Base-by-base conservation (phyloP, 2,113 vertebrate genomes). In the Carassius carassius region DNA sequence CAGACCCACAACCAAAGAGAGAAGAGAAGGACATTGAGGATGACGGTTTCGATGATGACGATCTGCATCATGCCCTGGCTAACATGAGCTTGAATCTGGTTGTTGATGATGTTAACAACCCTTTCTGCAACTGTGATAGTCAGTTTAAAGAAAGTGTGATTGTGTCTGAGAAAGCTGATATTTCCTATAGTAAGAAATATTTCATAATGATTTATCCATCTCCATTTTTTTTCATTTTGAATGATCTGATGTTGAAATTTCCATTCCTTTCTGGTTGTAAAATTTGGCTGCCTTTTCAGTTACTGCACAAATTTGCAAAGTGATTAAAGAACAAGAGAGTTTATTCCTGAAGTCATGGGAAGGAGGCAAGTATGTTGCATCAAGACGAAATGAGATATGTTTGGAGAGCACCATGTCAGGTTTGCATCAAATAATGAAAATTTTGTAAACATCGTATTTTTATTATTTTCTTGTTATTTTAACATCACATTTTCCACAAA, bases 61-160 rank as follows among this genome's bases (percentile, higher is more conserved):
- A 78, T 2, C 16, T 94, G 51, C 7, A 94, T 9, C 83, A 94
- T 32, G 58, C 90, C 25, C 89, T 95, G 92, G 92, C 11, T 1
- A 90, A 91, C 19, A 92, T 92, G 37, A 92, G 72, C 35, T 83
- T 95, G 69, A 84, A 90, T 6, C 37, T 94, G 60, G 54, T 95
- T 47, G 89, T 7, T 1, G 92, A 90, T 6, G 25, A 85, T 0
- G 0, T 1, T 0, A 67, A 1, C 0, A 8, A 44, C 3, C 6
- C 70, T 16, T 92, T 91, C 58, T 0, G 49, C 1, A 87, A 70
- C 1, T 90, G 91, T 56, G 11, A 83, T 8, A 93, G 91, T 37
- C 84, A 29, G 29, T 11, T 91, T 0, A 88, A 89, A 3, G 92
- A 93, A 0, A 32, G 95, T 0, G 83, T 92, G 0, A 17, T 95